Base-by-base conservation (phyloP, 2,113 vertebrate species). In the Thalassoma bifasciatum region DNA sequence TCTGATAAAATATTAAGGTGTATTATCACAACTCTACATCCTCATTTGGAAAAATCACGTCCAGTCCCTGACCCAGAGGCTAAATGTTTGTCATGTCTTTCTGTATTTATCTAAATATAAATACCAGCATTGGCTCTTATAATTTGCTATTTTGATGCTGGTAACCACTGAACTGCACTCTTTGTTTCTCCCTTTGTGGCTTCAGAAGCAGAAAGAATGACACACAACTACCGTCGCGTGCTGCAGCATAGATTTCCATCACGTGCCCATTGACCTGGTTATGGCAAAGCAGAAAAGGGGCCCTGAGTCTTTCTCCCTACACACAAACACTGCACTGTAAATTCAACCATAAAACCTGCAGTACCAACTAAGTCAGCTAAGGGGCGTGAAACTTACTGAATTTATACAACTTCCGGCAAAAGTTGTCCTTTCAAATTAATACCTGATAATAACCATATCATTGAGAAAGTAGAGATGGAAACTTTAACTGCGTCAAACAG, bases 351-450 rank as follows among this genome's bases (percentile, higher is more conserved):
- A n/a, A 36, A 50, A 51, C 17, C 11, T 72, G 73, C 52, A 79
- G 34, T 72, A 60, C 73, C 70, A 23, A 4, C 38, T 56, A 13
- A 10, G 11, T 30, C 19, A 14, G 14, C 46, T 79, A 10, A 1
- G 75, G 13, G 59, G 74, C 51, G 54, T 50, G 1, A 77, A 30
- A 53, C 12, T 0, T n/a, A 4, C 9, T 63, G 17, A 49, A 50
- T 30, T 1, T 14, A 54, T 9, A 26, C 22, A 40, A 24, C 22
- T 57, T 76, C 81, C 72, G 24, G 24, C 14, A 24, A 54, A 61
- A 16, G 0, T 14, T 19, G 4, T 3, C 11, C n/a, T 73, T 76
- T 71, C 82, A 83, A 54, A 81, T 67, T 71, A 83, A 19, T n/a
- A 4, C 11, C 2, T 26, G 9, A 57, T 49, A 2, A 23, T 22